Conservation (phyloP, 1,140 invertebrate species). For the Lethrus apterus region DNA sequence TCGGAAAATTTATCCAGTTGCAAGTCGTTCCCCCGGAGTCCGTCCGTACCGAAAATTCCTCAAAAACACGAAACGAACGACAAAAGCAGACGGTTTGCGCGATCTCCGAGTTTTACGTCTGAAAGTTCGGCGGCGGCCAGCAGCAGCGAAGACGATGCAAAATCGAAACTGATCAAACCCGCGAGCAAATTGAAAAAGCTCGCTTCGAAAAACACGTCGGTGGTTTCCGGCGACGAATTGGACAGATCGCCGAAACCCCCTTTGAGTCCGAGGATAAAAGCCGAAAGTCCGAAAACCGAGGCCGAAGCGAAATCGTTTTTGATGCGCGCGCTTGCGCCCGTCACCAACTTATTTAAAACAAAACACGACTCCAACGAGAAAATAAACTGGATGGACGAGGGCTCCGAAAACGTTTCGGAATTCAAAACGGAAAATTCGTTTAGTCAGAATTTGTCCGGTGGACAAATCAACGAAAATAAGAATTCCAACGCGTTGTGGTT, state of each 20-base stretch:
- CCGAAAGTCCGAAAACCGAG: slow-evolving; percentile 49
- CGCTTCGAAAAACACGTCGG: slow-evolving; percentile 44
- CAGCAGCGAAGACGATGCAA: slow-evolving; percentile 47
- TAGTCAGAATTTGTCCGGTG: not conserved
- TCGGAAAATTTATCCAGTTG: slow-evolving; percentile 35
- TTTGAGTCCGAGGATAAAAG: slow-evolving; percentile 40
- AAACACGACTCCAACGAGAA: slow-evolving; percentile 33
- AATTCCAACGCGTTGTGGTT: too few species aligned
- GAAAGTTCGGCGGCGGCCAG: slow-evolving; percentile 43
- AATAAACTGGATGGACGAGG: slow-evolving; percentile 25
- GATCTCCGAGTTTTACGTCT: slow-evolving; percentile 40
- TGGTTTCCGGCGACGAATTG: slow-evolving; percentile 50
- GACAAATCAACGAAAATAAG: too few species aligned
- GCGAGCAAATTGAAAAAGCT: slow-evolving; percentile 25
- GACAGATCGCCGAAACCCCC: slow-evolving; percentile 51
- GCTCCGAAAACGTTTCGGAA: slow-evolving; percentile 10
- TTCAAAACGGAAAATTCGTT: slow-evolving; percentile 4
- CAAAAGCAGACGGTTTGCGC: slow-evolving; percentile 31
- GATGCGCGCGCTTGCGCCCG: slow-evolving; percentile 59
- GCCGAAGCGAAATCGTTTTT: slow-evolving; percentile 61
- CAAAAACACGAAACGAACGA: slow-evolving; percentile 36
- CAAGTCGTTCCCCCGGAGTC: slow-evolving; percentile 28
- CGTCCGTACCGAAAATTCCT: slow-evolving; percentile 28
- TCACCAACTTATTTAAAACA: slow-evolving; percentile 58
- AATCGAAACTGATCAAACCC: slow-evolving; percentile 34